Base-by-base conservation (phyloP, 1,140 invertebrate species). In the Drosophila chauvacae region DNA sequence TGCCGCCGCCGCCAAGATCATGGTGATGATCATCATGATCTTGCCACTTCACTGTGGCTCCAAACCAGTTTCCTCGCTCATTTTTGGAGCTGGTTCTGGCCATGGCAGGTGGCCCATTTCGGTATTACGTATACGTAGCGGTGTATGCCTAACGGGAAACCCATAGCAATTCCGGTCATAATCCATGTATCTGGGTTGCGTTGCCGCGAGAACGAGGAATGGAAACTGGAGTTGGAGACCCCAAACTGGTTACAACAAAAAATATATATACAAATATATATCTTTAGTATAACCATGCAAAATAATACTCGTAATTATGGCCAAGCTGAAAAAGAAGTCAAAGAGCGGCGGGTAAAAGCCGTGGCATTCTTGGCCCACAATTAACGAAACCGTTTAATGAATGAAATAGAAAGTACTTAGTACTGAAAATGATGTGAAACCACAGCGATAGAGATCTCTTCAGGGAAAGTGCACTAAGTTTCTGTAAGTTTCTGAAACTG, bases 361-460 rank as follows among this genome's bases (percentile, higher is more conserved):
- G 11, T 23, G 63, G 73, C 74, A 77, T 77, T 77, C 74, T 69
- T 77, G 71, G 60, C 57, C 60, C 65, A 66, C 50, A 77, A 77
- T 69, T 72, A 70, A 70, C 65, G 65, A 70, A 77, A 77, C 60
- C 65, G 70, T 74, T 74, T 74, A 74, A 63, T 88, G 84, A 87
- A 87, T 87, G 83, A 87, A 87, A 87, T 87, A 87, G 83, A 87
- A 87, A 87, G 83, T 84, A 88, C 65, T 58, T 70, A 66, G 68
- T 69, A 68, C 57, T 39, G 57, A 83, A 82, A 75, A 56, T 56
- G 53, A 56, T 56, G 53, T 74, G 74, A 83, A 78, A 83, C 74
- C 62, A 47, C 41, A 4, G 33, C 44, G 64, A 77, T 61, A 61
- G 51, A 82, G 76, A 88, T 87, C 82, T 77, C 69, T 77, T 63